phyloP scores from a whole-genome alignment of 2,797 vertebrate genomes.

The Fistularia tabacaria region DNA sequence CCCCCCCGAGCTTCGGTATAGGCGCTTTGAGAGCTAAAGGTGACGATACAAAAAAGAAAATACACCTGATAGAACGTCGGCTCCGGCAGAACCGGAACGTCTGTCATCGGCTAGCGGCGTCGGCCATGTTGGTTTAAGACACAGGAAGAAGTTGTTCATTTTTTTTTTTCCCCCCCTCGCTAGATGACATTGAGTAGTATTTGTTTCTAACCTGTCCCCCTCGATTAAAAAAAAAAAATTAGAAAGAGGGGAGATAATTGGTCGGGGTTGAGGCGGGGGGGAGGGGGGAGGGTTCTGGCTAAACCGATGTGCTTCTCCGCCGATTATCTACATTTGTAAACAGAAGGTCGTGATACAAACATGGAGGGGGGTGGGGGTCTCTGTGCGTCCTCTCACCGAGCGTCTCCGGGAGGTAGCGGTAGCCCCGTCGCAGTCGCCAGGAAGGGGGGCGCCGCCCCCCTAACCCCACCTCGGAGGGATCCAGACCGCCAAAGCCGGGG shows the following conservation, averaged over 20 bases:
- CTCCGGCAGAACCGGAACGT: conserved; percentile 71
- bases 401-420: conserved; percentile 59
- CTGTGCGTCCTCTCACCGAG: conserved; percentile 2
- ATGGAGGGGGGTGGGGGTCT: too few relatives aligned
- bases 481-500: conserved; percentile 18
- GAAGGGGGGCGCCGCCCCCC: conserved; percentile 40
- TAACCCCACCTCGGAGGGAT: conserved; percentile 34
- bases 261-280: neutral
- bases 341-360: conserved; percentile 40
- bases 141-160: conserved; percentile 63
- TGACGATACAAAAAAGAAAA: conserved; percentile 66
- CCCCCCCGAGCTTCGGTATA: conserved; percentile 70
- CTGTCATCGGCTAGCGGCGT: conserved; percentile 70
- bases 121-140: conserved; percentile 71
- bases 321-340: conserved; percentile 66
- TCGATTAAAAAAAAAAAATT: conserved; percentile 16
- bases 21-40: conserved; percentile 65
- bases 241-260: conserved; percentile 5
- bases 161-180: conserved; percentile 32
- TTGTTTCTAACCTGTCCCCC: conserved; percentile 37
- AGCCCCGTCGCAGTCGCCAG: conserved; percentile 57
- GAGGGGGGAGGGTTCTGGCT: conserved; percentile 12
- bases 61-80: conserved; percentile 68
- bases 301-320: conserved; percentile 57
- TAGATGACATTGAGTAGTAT: neutral